These are phyloP conservation scores for Marmota flaviventris DNA, from an alignment of 2,113 vertebrate genomes.

Conservation along the genomic window DNA sequence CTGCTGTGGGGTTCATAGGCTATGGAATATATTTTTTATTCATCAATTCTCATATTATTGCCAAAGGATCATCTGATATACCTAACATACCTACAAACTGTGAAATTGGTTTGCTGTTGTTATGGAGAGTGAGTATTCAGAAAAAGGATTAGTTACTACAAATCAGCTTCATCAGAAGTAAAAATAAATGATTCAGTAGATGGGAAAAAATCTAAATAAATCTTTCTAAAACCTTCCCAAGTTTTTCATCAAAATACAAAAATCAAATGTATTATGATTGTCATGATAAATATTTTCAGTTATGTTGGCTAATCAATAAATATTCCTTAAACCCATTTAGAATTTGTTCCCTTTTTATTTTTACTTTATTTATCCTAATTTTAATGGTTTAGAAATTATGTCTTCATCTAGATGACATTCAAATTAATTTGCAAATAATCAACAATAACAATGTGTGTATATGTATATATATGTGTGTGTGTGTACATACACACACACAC, in stretches of 20 bases:
- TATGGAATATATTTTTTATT: not conserved
- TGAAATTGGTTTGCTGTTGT: not conserved
- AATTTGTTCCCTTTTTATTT: not conserved
- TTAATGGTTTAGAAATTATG: conserved; percentile 76
- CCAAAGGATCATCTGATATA: not conserved
- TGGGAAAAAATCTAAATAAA: too few relatives aligned
- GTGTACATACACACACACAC: too few relatives aligned
- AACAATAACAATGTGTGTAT: not conserved
- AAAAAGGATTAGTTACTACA: not conserved
- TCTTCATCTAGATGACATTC: not conserved
- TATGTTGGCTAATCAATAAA: not conserved
- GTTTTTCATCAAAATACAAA: not conserved
- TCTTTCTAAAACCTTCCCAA: conserved; percentile 36
- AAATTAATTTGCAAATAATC: conserved; percentile 32
- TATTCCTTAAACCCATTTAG: conserved; percentile 29
- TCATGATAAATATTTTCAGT: not conserved
- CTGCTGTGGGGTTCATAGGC: not conserved
- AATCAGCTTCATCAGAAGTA: not conserved
- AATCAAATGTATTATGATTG: not conserved
- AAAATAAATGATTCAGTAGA: conserved; percentile 37
- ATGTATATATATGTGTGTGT: too few relatives aligned
- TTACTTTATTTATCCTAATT: conserved; percentile 51
- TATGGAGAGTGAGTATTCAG: not conserved
- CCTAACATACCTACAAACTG: not conserved
- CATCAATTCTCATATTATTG: not conserved